A percentile compares a stretch with the other conserved stretches of the same genome.
phyloP scores from a whole-genome alignment of 2,797 vertebrate species.

The Graptemys geographica region DNA sequence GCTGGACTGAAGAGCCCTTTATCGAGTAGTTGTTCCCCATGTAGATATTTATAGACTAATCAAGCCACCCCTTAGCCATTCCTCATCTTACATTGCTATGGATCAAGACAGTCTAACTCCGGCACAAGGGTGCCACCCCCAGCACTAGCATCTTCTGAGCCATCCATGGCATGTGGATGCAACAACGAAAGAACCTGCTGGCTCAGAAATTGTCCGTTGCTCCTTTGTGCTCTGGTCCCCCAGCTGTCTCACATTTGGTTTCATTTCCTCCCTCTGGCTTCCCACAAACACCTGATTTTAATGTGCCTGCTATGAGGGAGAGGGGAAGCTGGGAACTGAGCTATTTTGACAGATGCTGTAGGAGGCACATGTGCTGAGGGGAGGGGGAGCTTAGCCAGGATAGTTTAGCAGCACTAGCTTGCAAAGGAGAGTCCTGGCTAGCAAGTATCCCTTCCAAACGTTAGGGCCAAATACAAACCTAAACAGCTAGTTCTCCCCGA shows the following conservation, averaged over 20 bases:
- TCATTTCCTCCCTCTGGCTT: not conserved
- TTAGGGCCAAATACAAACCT: not conserved
- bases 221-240: accelerated
- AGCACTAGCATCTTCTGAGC: accelerated
- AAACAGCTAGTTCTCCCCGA: not conserved
- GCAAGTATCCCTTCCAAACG: constrained; percentile 13
- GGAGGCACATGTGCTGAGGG: not conserved
- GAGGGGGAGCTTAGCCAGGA: not conserved
- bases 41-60: not conserved
- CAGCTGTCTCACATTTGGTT: not conserved
- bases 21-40: not conserved
- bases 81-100: accelerated
- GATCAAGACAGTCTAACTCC: not conserved
- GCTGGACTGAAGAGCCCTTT: not conserved
- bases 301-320: not conserved
- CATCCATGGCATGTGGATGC: accelerated
- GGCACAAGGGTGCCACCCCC: not conserved
- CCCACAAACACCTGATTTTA: not conserved
- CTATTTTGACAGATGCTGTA: constrained; percentile 8
- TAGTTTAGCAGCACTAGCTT: not conserved
- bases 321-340: not conserved
- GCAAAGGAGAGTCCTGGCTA: not conserved
- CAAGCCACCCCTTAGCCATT: not conserved
- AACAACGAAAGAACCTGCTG: not conserved
- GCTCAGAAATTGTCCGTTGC: not conserved